phyloP scores from a whole-genome alignment of 2,888 invertebrate species.

The Xestia xanthographa region DNA sequence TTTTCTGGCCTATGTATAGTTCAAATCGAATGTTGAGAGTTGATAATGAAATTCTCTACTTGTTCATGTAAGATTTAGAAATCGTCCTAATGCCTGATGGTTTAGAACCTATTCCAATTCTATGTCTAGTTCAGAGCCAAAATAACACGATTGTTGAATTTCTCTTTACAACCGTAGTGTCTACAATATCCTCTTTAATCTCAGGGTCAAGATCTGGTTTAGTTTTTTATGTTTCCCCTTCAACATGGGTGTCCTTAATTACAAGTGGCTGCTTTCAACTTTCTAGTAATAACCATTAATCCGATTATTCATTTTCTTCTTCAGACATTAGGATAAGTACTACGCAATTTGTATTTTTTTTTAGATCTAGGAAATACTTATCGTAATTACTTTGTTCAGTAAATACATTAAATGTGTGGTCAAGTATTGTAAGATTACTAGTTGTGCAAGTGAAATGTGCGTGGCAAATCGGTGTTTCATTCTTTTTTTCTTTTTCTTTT shows the following conservation, averaged over 20 bases:
- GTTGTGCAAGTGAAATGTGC: slow-evolving; percentile 33
- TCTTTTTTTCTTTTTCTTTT: no score
- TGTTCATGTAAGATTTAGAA: neutral
- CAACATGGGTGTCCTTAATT: slow-evolving; percentile 1
- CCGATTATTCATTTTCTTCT: neutral
- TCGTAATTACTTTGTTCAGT: slow-evolving; percentile 3
- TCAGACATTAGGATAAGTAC: neutral
- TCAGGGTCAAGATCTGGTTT: no score
- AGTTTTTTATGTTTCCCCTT: neutral
- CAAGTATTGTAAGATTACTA: slow-evolving; percentile 16
- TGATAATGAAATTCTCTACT: slow-evolving; percentile 5
- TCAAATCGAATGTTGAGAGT: slow-evolving; percentile 13
- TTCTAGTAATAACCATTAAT: slow-evolving; percentile 3
- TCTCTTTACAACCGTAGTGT: neutral
- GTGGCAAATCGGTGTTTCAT: slow-evolving; percentile 16
- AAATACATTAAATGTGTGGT: slow-evolving; percentile 2
- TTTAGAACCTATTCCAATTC: neutral
- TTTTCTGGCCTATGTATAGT: neutral
- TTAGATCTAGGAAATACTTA: slow-evolving; percentile 4
- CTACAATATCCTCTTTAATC: neutral
- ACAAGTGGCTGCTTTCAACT: neutral
- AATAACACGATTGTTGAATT: neutral
- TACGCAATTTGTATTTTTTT: slow-evolving; percentile 8
- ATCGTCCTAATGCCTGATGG: neutral
- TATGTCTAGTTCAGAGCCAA: neutral